phyloP scores from a whole-genome alignment of 2,113 vertebrate species.

The Dissostichus mawsoni region DNA sequence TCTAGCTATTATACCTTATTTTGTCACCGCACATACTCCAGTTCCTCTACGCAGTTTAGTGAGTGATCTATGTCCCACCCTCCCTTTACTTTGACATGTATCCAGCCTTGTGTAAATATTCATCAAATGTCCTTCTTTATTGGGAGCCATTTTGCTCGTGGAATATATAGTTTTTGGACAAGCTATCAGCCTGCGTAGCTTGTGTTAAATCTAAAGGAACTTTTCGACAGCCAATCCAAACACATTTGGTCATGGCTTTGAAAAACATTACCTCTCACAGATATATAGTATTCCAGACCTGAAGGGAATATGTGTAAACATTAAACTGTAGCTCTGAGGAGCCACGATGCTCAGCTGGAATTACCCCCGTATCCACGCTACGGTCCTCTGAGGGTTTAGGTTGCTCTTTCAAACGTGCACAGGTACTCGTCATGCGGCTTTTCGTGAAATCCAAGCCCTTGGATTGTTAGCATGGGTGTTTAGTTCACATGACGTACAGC shows the following conservation, averaged over 20 bases:
- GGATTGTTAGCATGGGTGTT: constrained; percentile 25
- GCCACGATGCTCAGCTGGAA: constrained; percentile 69
- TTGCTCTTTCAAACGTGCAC: constrained; percentile 28
- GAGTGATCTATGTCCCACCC: constrained; percentile 54
- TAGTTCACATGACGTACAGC: constrained; percentile 44
- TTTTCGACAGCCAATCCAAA: constrained; percentile 92
- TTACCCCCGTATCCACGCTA: constrained; percentile 31
- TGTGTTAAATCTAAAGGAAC: constrained; percentile 91
- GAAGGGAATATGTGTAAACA: constrained; percentile 96
- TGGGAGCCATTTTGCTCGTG: constrained; percentile 56
- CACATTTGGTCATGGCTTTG: constrained; percentile 96
- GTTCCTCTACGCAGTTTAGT: neutral
- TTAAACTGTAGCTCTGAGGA: constrained; percentile 91
- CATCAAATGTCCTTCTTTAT: constrained; percentile 66
- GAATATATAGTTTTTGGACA: constrained; percentile 67
- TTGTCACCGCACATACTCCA: constrained; percentile 4
- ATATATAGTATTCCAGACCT: constrained; percentile 94
- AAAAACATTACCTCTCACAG: constrained; percentile 96
- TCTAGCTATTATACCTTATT: neutral
- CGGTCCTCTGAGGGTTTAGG: constrained; percentile 33
- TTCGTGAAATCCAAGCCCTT: constrained; percentile 39
- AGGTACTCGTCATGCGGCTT: constrained; percentile 55
- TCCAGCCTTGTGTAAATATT: constrained; percentile 72
- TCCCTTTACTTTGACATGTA: constrained; percentile 54
- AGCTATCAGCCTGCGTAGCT: constrained; percentile 88